phyloP scores from a whole-genome alignment of 2,888 invertebrate genomes.

The Platycnemis pennipes region DNA sequence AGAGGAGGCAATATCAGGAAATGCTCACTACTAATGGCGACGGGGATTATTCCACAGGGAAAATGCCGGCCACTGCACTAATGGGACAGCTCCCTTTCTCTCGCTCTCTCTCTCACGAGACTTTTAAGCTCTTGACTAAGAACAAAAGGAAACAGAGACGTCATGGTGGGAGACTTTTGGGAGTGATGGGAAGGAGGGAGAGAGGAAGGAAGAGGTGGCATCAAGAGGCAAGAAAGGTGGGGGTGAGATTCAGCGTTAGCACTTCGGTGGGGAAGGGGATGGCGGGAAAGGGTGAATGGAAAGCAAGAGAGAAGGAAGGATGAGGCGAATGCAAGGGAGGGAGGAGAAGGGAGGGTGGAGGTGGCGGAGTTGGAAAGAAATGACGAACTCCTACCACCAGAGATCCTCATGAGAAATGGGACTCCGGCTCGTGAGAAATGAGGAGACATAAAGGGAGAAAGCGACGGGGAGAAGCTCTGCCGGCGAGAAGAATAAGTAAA shows the following conservation, averaged over 20 bases:
- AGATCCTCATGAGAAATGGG: conserved; percentile 29
- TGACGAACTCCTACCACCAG: neutral
- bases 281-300: neutral
- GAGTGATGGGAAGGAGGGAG: neutral
- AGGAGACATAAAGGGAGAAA: conserved; percentile 23
- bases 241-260: neutral
- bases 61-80: neutral
- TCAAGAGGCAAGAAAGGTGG: neutral
- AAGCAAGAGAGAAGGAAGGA: neutral
- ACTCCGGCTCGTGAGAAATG: conserved; percentile 14
- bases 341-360: neutral
- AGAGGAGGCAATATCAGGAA: neutral
- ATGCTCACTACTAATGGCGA: conserved; percentile 10
- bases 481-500: neutral
- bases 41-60: conserved; percentile 17
- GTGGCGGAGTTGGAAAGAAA: neutral
- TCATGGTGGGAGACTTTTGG: conserved; percentile 6
- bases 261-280: neutral
- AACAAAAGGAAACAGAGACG: conserved; percentile 42
- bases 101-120: neutral
- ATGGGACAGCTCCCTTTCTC: conserved; percentile 26
- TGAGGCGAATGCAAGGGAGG: neutral
- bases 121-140: conserved; percentile 26
- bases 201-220: neutral
- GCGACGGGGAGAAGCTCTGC: neutral